Conservation (phyloP, 2,113 vertebrate genomes). For the Tor tambroides region DNA sequence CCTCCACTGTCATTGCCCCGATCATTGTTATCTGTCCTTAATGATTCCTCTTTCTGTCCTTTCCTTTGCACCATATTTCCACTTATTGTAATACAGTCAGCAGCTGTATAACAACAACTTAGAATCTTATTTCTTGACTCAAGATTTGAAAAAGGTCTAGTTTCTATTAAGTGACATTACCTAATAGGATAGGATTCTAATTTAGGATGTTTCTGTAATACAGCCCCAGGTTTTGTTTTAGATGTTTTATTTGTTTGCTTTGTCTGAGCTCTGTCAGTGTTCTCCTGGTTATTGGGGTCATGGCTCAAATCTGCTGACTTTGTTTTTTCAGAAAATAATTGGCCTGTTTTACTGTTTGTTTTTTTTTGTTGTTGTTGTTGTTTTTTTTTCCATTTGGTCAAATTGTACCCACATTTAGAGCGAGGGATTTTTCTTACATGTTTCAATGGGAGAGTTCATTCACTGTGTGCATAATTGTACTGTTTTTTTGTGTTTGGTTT, state of each 20-base stretch:
- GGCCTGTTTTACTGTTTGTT: background rate
- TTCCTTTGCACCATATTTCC: too few relatives aligned
- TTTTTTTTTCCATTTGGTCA: background rate
- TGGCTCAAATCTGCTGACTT: background rate
- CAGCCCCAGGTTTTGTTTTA: background rate
- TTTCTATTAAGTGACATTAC: background rate
- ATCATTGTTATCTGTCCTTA: too few relatives aligned
- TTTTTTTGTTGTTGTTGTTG: too few relatives aligned
- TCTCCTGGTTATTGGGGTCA: background rate
- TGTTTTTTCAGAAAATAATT: background rate
- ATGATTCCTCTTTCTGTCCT: too few relatives aligned
- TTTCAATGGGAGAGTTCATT: background rate
- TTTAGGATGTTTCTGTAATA: background rate
- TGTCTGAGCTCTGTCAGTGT: constrained; percentile 1
- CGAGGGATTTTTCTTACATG: background rate
- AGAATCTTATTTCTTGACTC: background rate
- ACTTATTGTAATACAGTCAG: too few relatives aligned
- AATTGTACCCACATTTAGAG: background rate
- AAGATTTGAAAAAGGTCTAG: background rate
- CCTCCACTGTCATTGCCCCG: too few relatives aligned
- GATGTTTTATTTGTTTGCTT: background rate
- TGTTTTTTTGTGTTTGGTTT: too few relatives aligned
- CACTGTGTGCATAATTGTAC: background rate
- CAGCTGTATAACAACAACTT: too few relatives aligned
- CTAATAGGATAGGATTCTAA: background rate